Base-by-base conservation (phyloP, 2,888 invertebrate genomes). In the Phragmatobia fuliginosa region DNA sequence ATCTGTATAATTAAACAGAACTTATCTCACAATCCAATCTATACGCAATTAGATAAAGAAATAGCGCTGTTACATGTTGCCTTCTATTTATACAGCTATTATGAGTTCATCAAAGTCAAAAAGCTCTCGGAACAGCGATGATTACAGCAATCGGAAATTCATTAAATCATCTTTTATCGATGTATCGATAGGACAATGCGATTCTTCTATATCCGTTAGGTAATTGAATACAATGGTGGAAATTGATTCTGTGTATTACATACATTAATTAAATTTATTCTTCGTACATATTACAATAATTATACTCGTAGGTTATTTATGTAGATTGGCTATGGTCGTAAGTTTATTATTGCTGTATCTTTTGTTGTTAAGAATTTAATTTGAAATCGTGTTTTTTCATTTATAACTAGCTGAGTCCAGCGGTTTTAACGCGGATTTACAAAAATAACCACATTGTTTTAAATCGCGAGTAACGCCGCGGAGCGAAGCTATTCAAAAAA, bases 141-240 rank as follows among this genome's bases (percentile, higher is more conserved):
- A 83, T 74, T 82, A 76, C 71, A 74, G 75, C 75, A 75, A 86
- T 84, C 76, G 83, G 82, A 85, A 85, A 83, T 77, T 81, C 79
- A 83, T 84, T 84, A 79, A 81, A 78, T 80, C 83, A 74, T 81
- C 73, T 74, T 73, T 79, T 78, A 82, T 83, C 75, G 73, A 73
- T 74, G 72, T 78, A 82, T 75, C 74, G 79, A 84, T 79, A 79
- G 81, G 77, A 79, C 80, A 82, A 82, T 82, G 74, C 76, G 61
- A 75, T 84, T 83, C 83, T 80, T 81, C 77, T 77, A 84, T 85
- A 84, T 88, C 85, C 84, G 84, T 76, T 75, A 75, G 79, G 80
- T 84, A 82, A 83, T 83, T 82, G 87, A 87, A 89, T 87, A 90
- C 87, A 89, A 90, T 91, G 79, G 85, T 72, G 63, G 68, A 80